Evolutionary conservation across 2,113 vertebrate species (phyloP).

Genomic region (Callorhinus ursinus): DNA sequence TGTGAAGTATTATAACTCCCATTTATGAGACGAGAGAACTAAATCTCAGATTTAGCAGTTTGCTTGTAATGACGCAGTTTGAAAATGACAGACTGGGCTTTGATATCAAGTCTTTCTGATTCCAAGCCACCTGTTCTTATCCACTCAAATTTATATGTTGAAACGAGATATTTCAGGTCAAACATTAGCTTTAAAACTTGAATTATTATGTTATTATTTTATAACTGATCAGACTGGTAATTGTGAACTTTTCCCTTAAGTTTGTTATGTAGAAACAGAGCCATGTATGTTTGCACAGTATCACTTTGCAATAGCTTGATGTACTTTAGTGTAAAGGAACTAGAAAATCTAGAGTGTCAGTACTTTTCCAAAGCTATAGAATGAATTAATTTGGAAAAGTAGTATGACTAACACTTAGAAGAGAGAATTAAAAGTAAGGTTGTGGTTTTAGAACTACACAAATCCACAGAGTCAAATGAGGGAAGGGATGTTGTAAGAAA

Average conservation of each 20-base stretch:
- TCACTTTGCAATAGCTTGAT: neutral
- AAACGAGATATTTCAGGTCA: neutral
- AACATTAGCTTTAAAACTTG: neutral
- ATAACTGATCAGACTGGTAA: neutral
- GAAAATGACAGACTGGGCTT: neutral
- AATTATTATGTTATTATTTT: slow-evolving; percentile 36
- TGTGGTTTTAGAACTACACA: neutral
- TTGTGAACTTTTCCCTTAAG: neutral
- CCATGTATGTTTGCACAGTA: neutral
- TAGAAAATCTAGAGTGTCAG: neutral
- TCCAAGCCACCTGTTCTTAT: neutral
- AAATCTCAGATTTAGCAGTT: neutral
- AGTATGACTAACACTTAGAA: neutral
- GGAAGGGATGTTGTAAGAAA: neutral
- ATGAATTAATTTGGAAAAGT: neutral
- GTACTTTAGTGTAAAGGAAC: neutral
- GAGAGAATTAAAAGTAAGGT: neutral
- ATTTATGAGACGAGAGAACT: slow-evolving; percentile 14
- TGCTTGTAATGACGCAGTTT: neutral
- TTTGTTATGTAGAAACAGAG: neutral
- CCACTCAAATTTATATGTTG: neutral
- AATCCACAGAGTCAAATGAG: neutral
- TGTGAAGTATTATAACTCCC: neutral
- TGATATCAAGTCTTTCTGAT: neutral
- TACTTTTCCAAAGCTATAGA: slow-evolving; percentile 2